Evolutionary conservation across 2,797 vertebrate species (phyloP), one percentile per base, ranked within the genome.

Genomic region (Pteronotus mesoamericanus): DNA sequence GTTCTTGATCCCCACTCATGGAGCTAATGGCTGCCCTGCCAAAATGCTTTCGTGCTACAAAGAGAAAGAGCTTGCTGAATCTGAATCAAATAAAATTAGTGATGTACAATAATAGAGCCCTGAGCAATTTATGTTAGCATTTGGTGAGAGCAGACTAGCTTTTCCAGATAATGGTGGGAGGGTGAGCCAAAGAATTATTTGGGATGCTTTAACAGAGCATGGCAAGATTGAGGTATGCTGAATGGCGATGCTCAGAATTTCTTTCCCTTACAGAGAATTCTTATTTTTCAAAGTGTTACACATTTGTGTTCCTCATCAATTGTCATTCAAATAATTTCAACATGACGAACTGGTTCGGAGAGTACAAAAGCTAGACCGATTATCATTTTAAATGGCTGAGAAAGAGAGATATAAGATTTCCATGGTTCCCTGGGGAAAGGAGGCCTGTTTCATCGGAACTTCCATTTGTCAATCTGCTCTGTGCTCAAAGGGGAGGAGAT

Each of bases 1-100:
- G 94, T 92, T 95, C 66, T 22, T 79, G 95, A 97, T 97, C 96
- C 59, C 61, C 53, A 82, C 90, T 88, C 92, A 57, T 39, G 89
- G 95, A 97, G 97, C 75, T 85, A 92, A 92, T 80, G 82, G 74
- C 94, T 98, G 95, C 92, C 94, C 61, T 64, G 61, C 61, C 32
- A 96, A 97, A 96, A 94, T 46, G 86, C 94, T 96, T 89, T 95
- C 72, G 0, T 46, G 34, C 87, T 94, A 92, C 29, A 53, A 92
- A 93, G 46, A 96, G 94, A 98, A 97, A 98, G 97, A 74, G 59
- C 89, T 94, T 48, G n/a, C 91, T 91, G 78, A 91, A 82, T 86
- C 79, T 95, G 95, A 98, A 97, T 96, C 48, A 3, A 92, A 93
- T 97, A 95, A 91, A 96, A 95, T 96, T 96, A 57, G 71, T 77